Evolutionary conservation across 2,888 invertebrate species (phyloP).

Genomic region (Ichneumon xanthorius): DNA sequence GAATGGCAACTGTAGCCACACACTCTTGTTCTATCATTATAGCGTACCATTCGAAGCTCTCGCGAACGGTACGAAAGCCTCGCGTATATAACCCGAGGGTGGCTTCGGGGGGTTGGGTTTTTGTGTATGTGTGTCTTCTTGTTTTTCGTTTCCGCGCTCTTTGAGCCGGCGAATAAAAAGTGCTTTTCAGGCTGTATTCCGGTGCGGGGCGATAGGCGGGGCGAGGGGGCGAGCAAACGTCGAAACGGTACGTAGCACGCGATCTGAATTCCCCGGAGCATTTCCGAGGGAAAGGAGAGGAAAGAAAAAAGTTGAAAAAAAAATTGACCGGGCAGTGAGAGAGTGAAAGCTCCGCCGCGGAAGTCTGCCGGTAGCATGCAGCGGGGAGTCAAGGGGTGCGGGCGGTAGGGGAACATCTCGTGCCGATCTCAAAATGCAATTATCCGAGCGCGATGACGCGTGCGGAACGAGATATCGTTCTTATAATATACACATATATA

Average conservation of each 20-base stretch:
- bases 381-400: neutral
- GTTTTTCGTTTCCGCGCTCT: slow-evolving; percentile 61
- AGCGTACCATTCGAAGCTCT: slow-evolving; percentile 48
- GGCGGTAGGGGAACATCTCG: slow-evolving; percentile 49
- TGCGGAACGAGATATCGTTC: slow-evolving; percentile 60
- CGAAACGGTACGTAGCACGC: slow-evolving; percentile 70
- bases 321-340: slow-evolving; percentile 55
- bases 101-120: neutral
- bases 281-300: slow-evolving; percentile 58
- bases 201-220: slow-evolving; percentile 47
- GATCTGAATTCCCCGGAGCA: slow-evolving; percentile 69
- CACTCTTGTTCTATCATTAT: slow-evolving; percentile 57
- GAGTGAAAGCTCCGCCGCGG: slow-evolving; percentile 31
- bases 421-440: slow-evolving; percentile 78
- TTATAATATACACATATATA: slow-evolving; percentile 35
- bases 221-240: slow-evolving; percentile 60
- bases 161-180: slow-evolving; percentile 66
- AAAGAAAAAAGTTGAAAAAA: neutral
- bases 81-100: slow-evolving; percentile 26
- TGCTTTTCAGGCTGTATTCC: slow-evolving; percentile 64
- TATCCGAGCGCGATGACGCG: slow-evolving; percentile 75
- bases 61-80: slow-evolving; percentile 45
- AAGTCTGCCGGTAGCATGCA: slow-evolving; percentile 39
- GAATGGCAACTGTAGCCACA: slow-evolving; percentile 38
- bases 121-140: slow-evolving; percentile 48